These are phyloP conservation scores for Clarias fuscus DNA, from an alignment of 2,797 vertebrate genomes.

Conservation along the genomic window DNA sequence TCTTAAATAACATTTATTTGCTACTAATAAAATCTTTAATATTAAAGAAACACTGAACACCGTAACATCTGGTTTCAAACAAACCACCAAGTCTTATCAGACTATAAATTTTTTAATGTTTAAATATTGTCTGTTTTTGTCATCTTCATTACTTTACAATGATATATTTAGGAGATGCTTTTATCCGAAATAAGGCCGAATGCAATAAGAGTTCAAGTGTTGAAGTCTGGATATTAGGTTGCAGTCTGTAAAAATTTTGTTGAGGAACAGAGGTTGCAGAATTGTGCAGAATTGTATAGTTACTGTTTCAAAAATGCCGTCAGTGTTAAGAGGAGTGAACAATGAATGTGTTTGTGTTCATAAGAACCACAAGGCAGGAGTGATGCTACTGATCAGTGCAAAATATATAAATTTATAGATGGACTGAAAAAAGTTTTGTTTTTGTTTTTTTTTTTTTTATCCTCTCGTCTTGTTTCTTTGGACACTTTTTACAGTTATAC, in stretches of 20 bases:
- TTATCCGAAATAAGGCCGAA: not conserved
- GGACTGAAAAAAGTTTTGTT: not conserved
- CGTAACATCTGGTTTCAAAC: not conserved
- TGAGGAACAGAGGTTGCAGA: not conserved
- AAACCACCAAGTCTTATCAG: not conserved
- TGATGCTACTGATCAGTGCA: conserved; percentile 71
- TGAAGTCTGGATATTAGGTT: not conserved
- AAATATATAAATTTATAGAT: not conserved
- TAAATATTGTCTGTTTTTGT: not conserved
- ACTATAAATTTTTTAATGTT: not conserved
- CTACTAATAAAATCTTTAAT: not conserved
- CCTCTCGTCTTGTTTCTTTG: not conserved
- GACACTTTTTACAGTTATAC: not conserved
- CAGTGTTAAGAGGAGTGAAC: conserved; percentile 43
- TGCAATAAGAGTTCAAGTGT: not conserved
- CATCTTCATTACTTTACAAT: not conserved
- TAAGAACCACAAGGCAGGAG: conserved; percentile 46
- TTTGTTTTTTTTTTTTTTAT: not conserved
- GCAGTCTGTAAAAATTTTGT: not conserved
- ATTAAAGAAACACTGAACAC: not conserved
- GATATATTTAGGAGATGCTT: not conserved
- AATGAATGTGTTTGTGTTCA: conserved; percentile 58
- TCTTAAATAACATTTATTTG: not conserved
- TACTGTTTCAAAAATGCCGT: conserved; percentile 51
- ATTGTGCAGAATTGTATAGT: conserved; percentile 38